These are phyloP conservation scores for Pseudorasbora parva DNA, from an alignment of 2,113 vertebrate species.

Conservation along the genomic window DNA sequence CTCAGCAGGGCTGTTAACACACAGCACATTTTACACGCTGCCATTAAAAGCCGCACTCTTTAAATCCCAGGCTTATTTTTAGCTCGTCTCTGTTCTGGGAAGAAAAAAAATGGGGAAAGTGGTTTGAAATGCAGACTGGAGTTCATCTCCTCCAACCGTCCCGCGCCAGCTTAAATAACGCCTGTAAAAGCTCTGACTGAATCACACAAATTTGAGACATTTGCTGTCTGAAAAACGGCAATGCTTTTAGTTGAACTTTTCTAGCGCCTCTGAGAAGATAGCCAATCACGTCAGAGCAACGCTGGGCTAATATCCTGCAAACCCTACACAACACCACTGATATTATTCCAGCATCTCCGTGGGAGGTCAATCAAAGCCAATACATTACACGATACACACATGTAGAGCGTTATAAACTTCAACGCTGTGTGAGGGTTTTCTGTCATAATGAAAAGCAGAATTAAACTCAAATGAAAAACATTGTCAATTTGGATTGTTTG, in stretches of 20 bases:
- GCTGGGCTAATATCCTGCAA: not conserved
- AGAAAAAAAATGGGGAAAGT: slow-evolving; percentile 58
- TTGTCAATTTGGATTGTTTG: not conserved
- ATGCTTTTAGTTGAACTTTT: not conserved
- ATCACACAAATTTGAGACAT: slow-evolving; percentile 54
- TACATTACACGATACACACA: not conserved
- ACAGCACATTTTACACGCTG: slow-evolving; percentile 75
- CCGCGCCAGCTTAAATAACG: slow-evolving; percentile 44
- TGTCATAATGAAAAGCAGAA: slow-evolving; percentile 9
- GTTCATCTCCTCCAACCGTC: slow-evolving; percentile 43
- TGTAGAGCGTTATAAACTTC: not conserved
- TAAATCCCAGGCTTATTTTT: slow-evolving; percentile 76
- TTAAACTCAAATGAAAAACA: not conserved
- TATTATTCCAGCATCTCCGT: not conserved
- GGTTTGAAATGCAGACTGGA: slow-evolving; percentile 63
- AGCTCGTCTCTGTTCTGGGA: slow-evolving; percentile 67
- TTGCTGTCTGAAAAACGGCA: slow-evolving; percentile 43
- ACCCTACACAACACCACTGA: not conserved
- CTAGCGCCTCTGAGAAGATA: slow-evolving; percentile 30
- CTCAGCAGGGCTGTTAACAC: slow-evolving; percentile 77
- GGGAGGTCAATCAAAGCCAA: slow-evolving; percentile 3
- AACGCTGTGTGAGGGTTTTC: not conserved
- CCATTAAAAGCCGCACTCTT: slow-evolving; percentile 80
- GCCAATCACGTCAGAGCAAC: not conserved
- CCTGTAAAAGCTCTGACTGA: slow-evolving; percentile 58